Conservation (phyloP, 2,797 vertebrate genomes). For the Hirundo rustica region DNA sequence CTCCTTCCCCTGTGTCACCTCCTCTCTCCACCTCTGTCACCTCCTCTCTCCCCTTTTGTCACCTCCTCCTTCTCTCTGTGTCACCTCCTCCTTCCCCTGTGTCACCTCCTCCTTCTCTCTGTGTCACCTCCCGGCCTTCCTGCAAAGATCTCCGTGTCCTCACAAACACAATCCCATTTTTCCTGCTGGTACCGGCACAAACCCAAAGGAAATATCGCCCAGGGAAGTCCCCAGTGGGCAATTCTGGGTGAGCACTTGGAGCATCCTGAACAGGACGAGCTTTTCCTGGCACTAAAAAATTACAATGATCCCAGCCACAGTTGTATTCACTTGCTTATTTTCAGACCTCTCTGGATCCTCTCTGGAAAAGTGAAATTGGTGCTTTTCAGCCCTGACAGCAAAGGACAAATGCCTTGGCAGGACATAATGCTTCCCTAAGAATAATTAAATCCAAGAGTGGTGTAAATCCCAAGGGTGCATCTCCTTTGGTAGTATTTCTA, state of each 20-base stretch:
- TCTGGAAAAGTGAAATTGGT: slow-evolving; percentile 14
- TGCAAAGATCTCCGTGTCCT: not conserved
- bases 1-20: not conserved
- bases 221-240: not conserved
- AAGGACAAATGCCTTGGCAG: slow-evolving; percentile 64
- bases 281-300: not conserved
- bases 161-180: not conserved
- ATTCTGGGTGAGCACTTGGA: not conserved
- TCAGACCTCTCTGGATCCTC: not conserved
- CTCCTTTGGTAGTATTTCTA: slow-evolving; percentile 58
- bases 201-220: not conserved
- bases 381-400: slow-evolving; percentile 41
- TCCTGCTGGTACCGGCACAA: not conserved
- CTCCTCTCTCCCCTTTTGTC: too few relatives aligned
- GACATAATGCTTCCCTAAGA: slow-evolving; percentile 20
- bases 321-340: slow-evolving; percentile 6
- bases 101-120: not conserved
- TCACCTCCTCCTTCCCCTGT: too few relatives aligned
- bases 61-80: too few relatives aligned
- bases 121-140: not conserved
- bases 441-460: slow-evolving; percentile 48
- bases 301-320: not conserved
- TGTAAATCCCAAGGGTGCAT: slow-evolving; percentile 55
- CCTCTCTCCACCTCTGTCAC: not conserved
- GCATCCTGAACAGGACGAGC: not conserved